Evolutionary conservation across 2,113 vertebrate genomes (phyloP).

Genomic region (Patagioenas fasciata): DNA sequence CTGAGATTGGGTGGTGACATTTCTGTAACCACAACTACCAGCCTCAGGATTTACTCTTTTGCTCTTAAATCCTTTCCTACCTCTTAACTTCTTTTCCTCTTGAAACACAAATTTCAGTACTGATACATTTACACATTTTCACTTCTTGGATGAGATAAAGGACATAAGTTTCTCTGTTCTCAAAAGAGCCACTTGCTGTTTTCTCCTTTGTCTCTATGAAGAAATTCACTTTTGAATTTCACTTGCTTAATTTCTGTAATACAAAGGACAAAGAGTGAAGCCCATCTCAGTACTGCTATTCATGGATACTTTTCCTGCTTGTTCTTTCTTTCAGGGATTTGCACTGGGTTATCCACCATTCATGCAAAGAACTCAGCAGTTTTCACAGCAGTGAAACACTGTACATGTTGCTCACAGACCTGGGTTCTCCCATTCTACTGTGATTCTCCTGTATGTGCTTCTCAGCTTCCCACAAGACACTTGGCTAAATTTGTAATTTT

Average conservation of each 20-base stretch:
- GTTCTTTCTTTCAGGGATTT: neutral
- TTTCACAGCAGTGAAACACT: neutral
- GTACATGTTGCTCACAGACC: neutral
- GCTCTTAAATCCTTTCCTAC: neutral
- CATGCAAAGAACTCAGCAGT: neutral
- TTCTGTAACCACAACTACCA: neutral
- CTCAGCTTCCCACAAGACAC: neutral
- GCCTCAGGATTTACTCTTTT: neutral
- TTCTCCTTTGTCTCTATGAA: neutral
- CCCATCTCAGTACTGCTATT: neutral
- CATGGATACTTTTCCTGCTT: neutral
- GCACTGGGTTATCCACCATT: neutral
- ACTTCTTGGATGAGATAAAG: neutral
- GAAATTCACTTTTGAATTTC: neutral
- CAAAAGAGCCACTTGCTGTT: neutral
- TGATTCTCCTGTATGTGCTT: neutral
- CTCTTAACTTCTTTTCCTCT: neutral
- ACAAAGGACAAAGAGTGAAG: neutral
- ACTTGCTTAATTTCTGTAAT: neutral
- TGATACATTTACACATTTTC: neutral
- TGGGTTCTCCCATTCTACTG: neutral
- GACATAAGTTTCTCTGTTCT: neutral
- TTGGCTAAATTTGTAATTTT: neutral
- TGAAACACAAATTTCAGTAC: neutral
- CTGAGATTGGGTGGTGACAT: neutral